Evolutionary conservation across 1,140 invertebrate species (phyloP), one percentile per base, ranked within the genome.

Genomic region (Euschistus heros): DNA sequence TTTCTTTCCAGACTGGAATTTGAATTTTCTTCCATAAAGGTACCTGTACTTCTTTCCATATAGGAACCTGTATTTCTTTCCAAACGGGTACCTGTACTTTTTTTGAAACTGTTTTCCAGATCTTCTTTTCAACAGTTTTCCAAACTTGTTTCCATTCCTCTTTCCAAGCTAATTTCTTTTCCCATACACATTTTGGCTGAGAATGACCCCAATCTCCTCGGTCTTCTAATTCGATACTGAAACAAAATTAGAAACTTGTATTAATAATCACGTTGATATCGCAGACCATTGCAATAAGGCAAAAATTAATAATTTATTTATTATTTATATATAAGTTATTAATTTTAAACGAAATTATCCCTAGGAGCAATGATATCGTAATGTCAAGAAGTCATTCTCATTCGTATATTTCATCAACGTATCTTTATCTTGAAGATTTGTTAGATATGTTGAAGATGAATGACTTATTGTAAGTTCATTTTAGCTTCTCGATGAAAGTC

Each of bases 31-130:
- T 82, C 70, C 70, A 72, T 0, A 63, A 75, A 0, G 78, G 77
- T 0, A 79, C 76, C 63, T 79, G 73, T 24, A 81, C 74, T 76
- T 86, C 78, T 74, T 80, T 85, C 84, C 81, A 86, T 44, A 78
- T 80, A 1, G 83, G 80, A 0, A 85, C 80, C 74, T 85, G 78
- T 3, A 84, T 76, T 73, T 83, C 81, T 67, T 83, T 84, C 81
- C 82, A 84, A 15, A 82, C 79, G 2, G 83, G 82, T 8, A 82
- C 79, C 73, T 84, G 77, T 15, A 80, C 73, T 72, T 86, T 80
- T 72, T 86, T 85, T 81, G 83, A 84, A 17, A 81, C 81, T 26
- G 76, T 71, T 30, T 78, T 79, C 77, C 77, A 79, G 2, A 71
- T 72, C 61, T 78, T 66, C 66, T 80, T 78, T 0, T 72, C 72